These are phyloP conservation scores for Octodonta nipae DNA, from an alignment of 2,888 invertebrate genomes.

Conservation along the genomic window DNA sequence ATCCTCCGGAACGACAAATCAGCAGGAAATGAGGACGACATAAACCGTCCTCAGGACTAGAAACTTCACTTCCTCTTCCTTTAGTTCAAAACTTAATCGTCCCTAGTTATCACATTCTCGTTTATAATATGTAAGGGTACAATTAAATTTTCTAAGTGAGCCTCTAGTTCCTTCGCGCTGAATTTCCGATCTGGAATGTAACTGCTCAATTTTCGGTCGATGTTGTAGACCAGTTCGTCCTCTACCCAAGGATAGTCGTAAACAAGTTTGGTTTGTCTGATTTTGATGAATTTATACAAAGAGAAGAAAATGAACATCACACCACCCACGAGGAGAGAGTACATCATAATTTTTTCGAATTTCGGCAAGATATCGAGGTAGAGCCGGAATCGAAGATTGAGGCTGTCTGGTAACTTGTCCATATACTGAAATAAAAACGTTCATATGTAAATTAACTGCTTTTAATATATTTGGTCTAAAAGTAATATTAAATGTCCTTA, in stretches of 20 bases:
- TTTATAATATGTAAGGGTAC: no score
- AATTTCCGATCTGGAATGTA: constrained; percentile 25
- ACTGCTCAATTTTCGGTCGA: constrained; percentile 25
- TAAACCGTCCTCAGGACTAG: no score
- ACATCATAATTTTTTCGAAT: constrained; percentile 44
- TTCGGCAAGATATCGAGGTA: constrained; percentile 61
- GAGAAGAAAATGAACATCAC: constrained; percentile 40
- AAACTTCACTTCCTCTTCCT: no score
- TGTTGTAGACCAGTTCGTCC: constrained; percentile 21
- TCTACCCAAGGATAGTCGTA: constrained; percentile 25
- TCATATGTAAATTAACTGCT: no score
- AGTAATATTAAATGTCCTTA: no score
- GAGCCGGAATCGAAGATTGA: constrained; percentile 53
- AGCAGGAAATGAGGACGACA: no score
- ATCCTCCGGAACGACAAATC: no score
- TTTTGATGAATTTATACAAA: constrained; percentile 28
- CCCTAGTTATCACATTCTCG: no score
- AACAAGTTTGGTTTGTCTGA: constrained; percentile 12
- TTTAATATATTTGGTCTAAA: no score
- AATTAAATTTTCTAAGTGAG: neutral
- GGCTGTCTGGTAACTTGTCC: constrained; percentile 47
- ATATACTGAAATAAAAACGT: constrained; percentile 50
- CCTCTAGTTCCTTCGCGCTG: constrained; percentile 16
- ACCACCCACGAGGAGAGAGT: constrained; percentile 40
- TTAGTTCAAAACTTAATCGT: no score